These are phyloP conservation scores for Xestia rhomboidea DNA, from an alignment of 2,888 invertebrate species.

Conservation along the genomic window DNA sequence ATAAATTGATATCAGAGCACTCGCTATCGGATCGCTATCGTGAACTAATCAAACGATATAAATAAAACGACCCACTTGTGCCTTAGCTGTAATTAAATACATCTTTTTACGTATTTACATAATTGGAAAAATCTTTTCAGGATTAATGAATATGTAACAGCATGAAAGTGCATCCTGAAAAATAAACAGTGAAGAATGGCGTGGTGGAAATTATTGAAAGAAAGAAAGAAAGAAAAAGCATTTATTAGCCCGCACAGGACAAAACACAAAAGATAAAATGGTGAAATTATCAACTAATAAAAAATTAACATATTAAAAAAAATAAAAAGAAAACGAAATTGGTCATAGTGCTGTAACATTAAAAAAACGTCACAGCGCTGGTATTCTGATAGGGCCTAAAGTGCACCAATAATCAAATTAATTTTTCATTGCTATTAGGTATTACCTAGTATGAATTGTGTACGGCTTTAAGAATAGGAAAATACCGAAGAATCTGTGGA, in stretches of 20 bases:
- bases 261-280: too few species aligned
- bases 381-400: too few species aligned
- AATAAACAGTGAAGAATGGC: background rate
- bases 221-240: too few species aligned
- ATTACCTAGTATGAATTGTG: background rate
- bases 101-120: slow-evolving; percentile 18
- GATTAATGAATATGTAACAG: background rate
- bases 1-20: slow-evolving; percentile 65
- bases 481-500: too few species aligned
- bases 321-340: too few species aligned
- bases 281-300: too few species aligned
- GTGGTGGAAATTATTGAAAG: too few species aligned
- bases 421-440: background rate
- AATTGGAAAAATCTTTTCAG: slow-evolving; percentile 4
- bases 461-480: too few species aligned
- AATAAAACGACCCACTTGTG: slow-evolving; percentile 67
- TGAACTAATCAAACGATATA: slow-evolving; percentile 67
- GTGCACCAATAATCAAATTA: background rate
- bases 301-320: too few species aligned
- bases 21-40: slow-evolving; percentile 65
- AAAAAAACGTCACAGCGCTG: too few species aligned
- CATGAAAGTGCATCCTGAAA: background rate
- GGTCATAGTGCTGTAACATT: too few species aligned
- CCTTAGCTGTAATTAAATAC: slow-evolving; percentile 52
- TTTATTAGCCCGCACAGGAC: too few species aligned